These are phyloP conservation scores for Synanthedon tipuliformis DNA, from an alignment of 2,888 invertebrate genomes.

Conservation along the genomic window DNA sequence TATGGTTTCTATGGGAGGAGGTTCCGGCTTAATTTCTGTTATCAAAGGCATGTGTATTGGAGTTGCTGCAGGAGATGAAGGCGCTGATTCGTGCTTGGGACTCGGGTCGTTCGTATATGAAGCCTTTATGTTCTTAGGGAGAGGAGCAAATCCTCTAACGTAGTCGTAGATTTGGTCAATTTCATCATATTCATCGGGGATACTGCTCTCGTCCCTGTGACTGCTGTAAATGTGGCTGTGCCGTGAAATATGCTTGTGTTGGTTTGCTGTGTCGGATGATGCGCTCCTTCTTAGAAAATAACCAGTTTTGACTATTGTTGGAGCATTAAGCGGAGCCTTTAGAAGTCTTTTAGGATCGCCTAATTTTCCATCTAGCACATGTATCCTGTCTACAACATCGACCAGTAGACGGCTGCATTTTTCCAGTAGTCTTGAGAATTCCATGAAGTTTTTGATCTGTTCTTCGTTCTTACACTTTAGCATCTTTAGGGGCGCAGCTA, in stretches of 20 bases:
- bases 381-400: conserved; percentile 84
- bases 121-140: conserved; percentile 83
- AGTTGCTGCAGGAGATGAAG: conserved; percentile 64
- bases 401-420: conserved; percentile 79
- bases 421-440: conserved; percentile 82
- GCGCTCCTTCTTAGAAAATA: conserved; percentile 81
- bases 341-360: conserved; percentile 72
- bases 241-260: conserved; percentile 63
- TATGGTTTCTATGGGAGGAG: conserved; percentile 92
- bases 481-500: conserved; percentile 87
- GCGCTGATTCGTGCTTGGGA: conserved; percentile 66
- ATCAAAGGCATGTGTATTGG: conserved; percentile 68
- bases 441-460: conserved; percentile 78
- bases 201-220: conserved; percentile 74
- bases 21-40: conserved; percentile 81
- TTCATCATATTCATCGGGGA: conserved; percentile 90
- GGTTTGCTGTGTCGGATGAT: conserved; percentile 79
- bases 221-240: conserved; percentile 67
- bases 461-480: conserved; percentile 86
- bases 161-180: conserved; percentile 98
- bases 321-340: conserved; percentile 50
- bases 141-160: conserved; percentile 90
- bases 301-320: conserved; percentile 71
- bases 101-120: conserved; percentile 67
- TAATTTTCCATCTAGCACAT: conserved; percentile 83